These are phyloP conservation scores for Acronicta alni DNA, from an alignment of 2,888 invertebrate genomes.

Conservation along the genomic window DNA sequence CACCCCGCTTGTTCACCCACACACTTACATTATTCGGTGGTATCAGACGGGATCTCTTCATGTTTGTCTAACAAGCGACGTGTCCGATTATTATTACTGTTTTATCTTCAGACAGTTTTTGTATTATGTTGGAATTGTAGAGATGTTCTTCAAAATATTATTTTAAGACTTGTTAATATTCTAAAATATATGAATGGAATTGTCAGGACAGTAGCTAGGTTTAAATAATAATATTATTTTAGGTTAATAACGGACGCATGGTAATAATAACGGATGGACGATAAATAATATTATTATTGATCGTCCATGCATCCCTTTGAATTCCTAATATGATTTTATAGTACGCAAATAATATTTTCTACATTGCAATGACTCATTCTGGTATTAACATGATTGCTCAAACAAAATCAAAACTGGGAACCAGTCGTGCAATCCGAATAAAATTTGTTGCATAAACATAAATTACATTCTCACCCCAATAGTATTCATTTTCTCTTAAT, in stretches of 20 bases:
- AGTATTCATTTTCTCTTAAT: constrained; percentile 23
- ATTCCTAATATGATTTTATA: no score
- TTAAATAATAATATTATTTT: no score
- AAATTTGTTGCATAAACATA: constrained; percentile 22
- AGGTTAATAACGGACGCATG: no score
- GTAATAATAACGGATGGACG: no score
- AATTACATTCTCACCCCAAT: constrained; percentile 34
- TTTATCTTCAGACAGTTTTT: constrained; percentile 71
- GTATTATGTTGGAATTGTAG: constrained; percentile 54
- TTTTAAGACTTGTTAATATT: neutral
- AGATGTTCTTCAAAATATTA: constrained; percentile 57
- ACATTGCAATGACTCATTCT: neutral
- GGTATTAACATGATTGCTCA: constrained; percentile 21
- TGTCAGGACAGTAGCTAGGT: no score
- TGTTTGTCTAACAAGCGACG: constrained; percentile 89
- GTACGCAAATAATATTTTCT: neutral
- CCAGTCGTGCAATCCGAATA: constrained; percentile 37
- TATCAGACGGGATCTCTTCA: constrained; percentile 82
- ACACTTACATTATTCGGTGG: constrained; percentile 79
- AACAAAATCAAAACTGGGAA: constrained; percentile 34
- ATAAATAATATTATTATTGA: no score
- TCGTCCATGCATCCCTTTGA: no score
- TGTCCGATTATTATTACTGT: constrained; percentile 86
- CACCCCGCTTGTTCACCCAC: constrained; percentile 79
- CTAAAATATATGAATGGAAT: no score